These are phyloP conservation scores for Alfaro cultratus DNA, from an alignment of 2,797 vertebrate genomes.

Conservation along the genomic window DNA sequence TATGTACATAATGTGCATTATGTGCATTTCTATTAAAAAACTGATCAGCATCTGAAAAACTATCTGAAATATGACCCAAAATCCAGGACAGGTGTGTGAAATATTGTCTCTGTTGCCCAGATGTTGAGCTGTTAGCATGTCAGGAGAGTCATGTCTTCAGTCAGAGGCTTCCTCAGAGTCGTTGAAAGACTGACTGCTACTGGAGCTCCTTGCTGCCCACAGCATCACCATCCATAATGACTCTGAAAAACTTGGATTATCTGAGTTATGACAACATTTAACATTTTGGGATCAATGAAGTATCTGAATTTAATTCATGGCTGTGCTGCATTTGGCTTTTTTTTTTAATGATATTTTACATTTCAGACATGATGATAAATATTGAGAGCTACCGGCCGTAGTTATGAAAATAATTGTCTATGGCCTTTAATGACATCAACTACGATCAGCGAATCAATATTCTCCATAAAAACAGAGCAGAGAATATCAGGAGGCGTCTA, in stretches of 20 bases:
- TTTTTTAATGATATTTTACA: neutral
- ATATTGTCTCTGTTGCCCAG: neutral
- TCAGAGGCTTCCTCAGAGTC: too few relatives aligned
- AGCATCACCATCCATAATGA: neutral
- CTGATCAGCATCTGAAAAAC: too few relatives aligned
- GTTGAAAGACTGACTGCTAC: neutral
- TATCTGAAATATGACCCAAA: too few relatives aligned
- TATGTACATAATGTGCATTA: too few relatives aligned
- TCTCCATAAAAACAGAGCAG: conserved; percentile 5
- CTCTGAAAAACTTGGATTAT: neutral
- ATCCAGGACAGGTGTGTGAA: neutral
- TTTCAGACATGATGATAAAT: neutral
- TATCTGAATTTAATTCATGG: neutral
- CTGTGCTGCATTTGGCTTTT: neutral
- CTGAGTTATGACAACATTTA: neutral
- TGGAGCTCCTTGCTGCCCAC: neutral
- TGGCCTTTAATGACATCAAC: neutral
- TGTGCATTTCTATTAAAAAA: too few relatives aligned
- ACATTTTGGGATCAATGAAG: neutral
- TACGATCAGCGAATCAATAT: neutral
- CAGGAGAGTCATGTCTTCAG: too few relatives aligned
- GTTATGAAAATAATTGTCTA: neutral
- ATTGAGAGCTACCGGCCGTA: neutral
- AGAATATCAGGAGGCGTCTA: neutral
- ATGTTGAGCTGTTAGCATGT: neutral